Base-by-base conservation (phyloP, 2,888 invertebrate species). In the Harpalus rubripes region DNA sequence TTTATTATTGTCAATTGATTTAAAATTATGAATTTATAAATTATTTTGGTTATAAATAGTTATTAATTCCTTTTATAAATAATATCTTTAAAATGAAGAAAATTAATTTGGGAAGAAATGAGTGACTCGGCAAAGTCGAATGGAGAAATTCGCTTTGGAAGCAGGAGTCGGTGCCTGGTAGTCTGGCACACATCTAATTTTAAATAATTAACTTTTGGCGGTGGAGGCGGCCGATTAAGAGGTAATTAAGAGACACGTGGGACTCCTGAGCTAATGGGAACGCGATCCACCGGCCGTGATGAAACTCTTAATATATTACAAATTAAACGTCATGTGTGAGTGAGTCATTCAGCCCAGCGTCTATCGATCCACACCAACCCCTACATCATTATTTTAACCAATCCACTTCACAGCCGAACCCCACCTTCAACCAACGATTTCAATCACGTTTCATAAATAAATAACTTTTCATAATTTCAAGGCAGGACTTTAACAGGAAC, bases 251-350 rank as follows among this genome's bases (percentile, higher is more conserved):
- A 87, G 86, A 85, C 86, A 86, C 86, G 86, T 86, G 56, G 16
- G 85, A 86, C 86, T 86, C 86, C 87, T 86, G 85, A 86, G 87
- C 87, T 88, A 88, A 88, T 88, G 88, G 87, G 87, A 88, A 87
- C 87, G 87, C 87, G 87, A 88, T 87, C 87, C 86, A 84, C 85
- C 87, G 86, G 87, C 87, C 87, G 87, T 88, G 88, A 88, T 87
- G 87, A 86, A 87, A 88, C 88, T 88, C 87, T 88, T 88, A 88
- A 88, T 88, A 88, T 87, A 88, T 88, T 87, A 87, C 87, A 88
- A 88, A 88, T 88, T 88, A 88, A 88, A 88, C 87, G 87, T 87
- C 87, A 87, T 87, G 86, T 87, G 87, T 87, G 86, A 87, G 87
- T 87, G 88, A 87, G 87, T 87, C 87, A 84, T 85, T 84, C 85